A percentile compares a stretch with the other conserved stretches of the same genome.
Evolutionary conservation across 2,797 vertebrate genomes (phyloP).

Genomic region (Acestrorhynchus altus): DNA sequence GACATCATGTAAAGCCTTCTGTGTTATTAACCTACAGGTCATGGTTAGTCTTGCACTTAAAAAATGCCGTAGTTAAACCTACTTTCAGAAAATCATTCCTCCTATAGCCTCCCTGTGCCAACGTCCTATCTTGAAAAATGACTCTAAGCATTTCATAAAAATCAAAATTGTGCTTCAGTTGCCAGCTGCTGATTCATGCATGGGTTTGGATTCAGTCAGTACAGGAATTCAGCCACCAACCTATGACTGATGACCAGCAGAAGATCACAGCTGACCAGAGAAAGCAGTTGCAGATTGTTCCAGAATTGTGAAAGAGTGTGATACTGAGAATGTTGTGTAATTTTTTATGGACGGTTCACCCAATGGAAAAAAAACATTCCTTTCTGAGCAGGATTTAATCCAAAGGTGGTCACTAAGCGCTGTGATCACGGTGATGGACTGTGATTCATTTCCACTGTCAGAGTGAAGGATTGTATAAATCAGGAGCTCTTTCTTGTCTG

Average conservation of each 20-base stretch:
- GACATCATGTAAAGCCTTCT: neutral
- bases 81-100: neutral
- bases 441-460: neutral
- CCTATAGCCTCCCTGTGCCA: no score
- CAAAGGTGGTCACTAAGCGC: neutral
- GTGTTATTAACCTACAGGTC: neutral
- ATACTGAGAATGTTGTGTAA: neutral
- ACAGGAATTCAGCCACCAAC: neutral
- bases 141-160: neutral
- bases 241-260: neutral
- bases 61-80: neutral
- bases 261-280: neutral
- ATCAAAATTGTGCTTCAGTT: neutral
- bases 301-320: neutral
- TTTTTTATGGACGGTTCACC: neutral
- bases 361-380: neutral
- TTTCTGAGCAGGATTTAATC: neutral
- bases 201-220: neutral
- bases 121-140: no score
- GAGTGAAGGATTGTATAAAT: conserved; percentile 9
- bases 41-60: neutral
- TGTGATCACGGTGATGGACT: neutral
- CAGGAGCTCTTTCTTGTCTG: neutral
- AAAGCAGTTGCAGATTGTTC: conserved; percentile 2
- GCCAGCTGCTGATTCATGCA: neutral